Percentiles rank a stretch among this genome's conserved stretches.
Conservation (phyloP, 2,888 invertebrate species). For the Mesochorus sp. region DNA sequence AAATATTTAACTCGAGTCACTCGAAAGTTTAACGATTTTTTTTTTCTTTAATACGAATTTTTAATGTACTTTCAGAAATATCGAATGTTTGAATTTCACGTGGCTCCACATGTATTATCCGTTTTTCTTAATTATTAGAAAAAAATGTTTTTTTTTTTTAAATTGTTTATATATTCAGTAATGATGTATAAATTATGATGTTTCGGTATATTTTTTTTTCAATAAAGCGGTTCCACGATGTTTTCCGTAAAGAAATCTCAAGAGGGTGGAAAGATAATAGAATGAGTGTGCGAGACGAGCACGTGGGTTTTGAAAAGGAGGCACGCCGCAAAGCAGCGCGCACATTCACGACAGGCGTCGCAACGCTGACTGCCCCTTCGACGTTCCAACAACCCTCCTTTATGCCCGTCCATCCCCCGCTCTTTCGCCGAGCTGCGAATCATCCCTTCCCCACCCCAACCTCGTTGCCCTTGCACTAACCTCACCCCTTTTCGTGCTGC, state of each 20-base stretch:
- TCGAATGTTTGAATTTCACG: not conserved
- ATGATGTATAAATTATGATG: no score
- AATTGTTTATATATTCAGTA: no score
- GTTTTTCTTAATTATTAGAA: not conserved
- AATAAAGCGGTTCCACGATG: not conserved
- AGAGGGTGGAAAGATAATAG: not conserved
- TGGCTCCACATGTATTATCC: not conserved
- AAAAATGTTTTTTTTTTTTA: no score
- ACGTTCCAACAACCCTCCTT: conserved; percentile 59
- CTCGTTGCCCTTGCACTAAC: not conserved
- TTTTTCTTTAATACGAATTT: not conserved
- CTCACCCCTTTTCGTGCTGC: not conserved
- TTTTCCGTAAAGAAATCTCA: not conserved
- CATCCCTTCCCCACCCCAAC: not conserved
- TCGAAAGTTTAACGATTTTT: no score
- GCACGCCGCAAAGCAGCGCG: conserved; percentile 51
- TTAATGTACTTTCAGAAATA: not conserved
- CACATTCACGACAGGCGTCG: conserved; percentile 64
- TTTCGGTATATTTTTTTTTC: no score
- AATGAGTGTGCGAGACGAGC: conserved; percentile 34
- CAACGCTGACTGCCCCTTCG: conserved; percentile 62
- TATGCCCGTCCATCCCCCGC: conserved; percentile 48
- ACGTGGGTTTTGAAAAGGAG: conserved; percentile 56
- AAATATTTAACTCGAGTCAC: no score
- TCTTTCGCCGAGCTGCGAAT: conserved; percentile 11